Evolutionary conservation across 2,888 invertebrate species (phyloP).

Genomic region (Mesochorus sp.): DNA sequence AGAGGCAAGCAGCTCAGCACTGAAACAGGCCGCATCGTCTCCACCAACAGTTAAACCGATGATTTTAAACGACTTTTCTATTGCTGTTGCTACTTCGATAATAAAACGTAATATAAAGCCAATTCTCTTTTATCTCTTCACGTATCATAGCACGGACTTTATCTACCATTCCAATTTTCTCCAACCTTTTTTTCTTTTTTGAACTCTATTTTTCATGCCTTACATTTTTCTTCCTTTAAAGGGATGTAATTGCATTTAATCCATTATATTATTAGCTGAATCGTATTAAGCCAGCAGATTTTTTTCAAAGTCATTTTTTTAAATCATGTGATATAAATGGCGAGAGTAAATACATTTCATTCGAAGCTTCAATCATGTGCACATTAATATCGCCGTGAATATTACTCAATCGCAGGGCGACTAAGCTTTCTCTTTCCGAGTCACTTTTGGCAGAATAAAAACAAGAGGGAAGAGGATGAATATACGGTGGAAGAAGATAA

Average conservation of each 20-base stretch:
- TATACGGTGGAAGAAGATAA: conserved; percentile 27
- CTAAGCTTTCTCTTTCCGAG: background rate
- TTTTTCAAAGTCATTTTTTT: too few relatives aligned
- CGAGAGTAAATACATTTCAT: background rate
- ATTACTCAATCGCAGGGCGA: background rate
- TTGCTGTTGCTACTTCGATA: conserved; percentile 23
- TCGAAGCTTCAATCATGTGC: background rate
- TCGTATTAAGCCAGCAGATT: too few relatives aligned
- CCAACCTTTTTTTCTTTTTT: too few relatives aligned
- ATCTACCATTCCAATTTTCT: too few relatives aligned
- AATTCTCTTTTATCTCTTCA: conserved; percentile 21
- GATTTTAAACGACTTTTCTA: conserved; percentile 25
- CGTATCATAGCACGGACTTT: conserved; percentile 1
- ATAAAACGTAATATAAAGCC: conserved; percentile 39
- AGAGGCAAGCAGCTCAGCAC: too few relatives aligned
- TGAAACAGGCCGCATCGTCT: too few relatives aligned
- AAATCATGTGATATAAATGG: too few relatives aligned
- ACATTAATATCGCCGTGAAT: background rate
- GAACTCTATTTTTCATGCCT: too few relatives aligned
- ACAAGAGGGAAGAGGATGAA: background rate
- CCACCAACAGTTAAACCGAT: conserved; percentile 32
- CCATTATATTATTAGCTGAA: too few relatives aligned
- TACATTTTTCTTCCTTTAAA: too few relatives aligned
- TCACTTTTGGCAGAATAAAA: background rate
- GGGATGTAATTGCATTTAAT: too few relatives aligned